Percentiles rank a stretch among this genome's conserved stretches.
These are phyloP conservation scores for Megatriorchis doriae DNA, from an alignment of 2,113 vertebrate species.

Conservation along the genomic window DNA sequence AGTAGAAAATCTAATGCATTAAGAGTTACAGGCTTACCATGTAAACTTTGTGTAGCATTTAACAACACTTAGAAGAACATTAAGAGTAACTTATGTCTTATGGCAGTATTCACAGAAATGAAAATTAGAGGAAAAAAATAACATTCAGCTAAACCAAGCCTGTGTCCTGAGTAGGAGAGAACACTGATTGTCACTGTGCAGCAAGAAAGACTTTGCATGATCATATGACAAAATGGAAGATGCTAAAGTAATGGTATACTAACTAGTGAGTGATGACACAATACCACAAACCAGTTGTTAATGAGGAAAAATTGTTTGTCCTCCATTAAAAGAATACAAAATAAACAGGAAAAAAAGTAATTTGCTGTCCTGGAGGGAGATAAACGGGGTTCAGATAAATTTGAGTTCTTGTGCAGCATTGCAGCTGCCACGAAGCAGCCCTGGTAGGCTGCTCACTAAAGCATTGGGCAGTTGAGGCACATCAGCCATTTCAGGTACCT, in stretches of 20 bases:
- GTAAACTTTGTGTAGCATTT: conserved; percentile 63
- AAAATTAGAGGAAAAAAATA: neutral
- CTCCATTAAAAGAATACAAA: neutral
- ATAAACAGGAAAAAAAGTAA: neutral
- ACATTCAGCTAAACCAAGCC: neutral
- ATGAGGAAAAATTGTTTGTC: neutral
- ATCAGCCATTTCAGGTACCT: neutral
- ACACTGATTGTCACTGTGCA: neutral
- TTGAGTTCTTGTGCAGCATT: neutral
- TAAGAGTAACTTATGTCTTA: conserved; percentile 39
- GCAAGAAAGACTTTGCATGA: neutral
- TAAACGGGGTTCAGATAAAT: neutral
- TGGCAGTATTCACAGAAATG: conserved; percentile 3
- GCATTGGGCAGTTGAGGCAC: neutral
- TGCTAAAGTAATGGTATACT: neutral
- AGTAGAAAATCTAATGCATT: conserved; percentile 54
- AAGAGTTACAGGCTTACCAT: conserved; percentile 21
- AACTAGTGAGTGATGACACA: neutral
- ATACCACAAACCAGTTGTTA: neutral
- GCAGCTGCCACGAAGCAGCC: neutral
- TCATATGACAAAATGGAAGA: neutral
- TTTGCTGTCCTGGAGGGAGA: neutral
- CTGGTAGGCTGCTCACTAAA: neutral
- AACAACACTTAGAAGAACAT: conserved; percentile 44
- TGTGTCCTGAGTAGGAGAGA: neutral